Conservation (phyloP, 2,113 vertebrate genomes). For the Xiphorhynchus elegans region DNA sequence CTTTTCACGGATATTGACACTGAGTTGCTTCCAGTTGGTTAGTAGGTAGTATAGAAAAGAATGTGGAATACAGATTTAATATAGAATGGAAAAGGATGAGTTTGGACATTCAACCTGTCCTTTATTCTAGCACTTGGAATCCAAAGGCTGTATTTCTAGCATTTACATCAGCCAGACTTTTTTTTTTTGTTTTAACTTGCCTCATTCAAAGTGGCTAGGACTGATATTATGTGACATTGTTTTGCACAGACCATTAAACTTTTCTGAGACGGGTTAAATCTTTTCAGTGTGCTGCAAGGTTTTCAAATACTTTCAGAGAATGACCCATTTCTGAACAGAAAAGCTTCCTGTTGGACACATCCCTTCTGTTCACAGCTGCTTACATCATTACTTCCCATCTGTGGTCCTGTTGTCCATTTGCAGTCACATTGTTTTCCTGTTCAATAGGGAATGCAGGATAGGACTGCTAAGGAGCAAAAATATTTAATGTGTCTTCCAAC, state of each 20-base stretch:
- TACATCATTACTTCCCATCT: neutral
- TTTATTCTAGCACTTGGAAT: neutral
- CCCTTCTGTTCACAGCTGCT: constrained; percentile 21
- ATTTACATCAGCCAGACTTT: neutral
- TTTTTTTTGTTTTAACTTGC: neutral
- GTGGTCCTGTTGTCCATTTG: neutral
- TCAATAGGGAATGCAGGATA: neutral
- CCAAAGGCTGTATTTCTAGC: neutral
- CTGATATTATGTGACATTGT: neutral
- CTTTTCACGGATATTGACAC: neutral
- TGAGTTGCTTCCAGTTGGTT: neutral
- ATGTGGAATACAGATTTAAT: neutral
- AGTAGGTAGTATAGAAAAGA: neutral
- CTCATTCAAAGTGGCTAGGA: neutral
- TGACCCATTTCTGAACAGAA: neutral
- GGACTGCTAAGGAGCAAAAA: neutral
- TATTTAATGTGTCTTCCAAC: neutral
- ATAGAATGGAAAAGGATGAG: neutral
- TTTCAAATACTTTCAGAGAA: constrained; percentile 5
- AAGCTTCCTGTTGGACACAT: neutral
- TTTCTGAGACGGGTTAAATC: neutral
- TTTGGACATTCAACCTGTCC: neutral
- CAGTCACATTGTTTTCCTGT: neutral
- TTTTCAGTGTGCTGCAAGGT: neutral
- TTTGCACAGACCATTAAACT: neutral